Percentiles rank a stretch among this genome's conserved stretches.
These are phyloP conservation scores for Drosophila obscura DNA, from an alignment of 1,140 invertebrate species.

Conservation along the genomic window DNA sequence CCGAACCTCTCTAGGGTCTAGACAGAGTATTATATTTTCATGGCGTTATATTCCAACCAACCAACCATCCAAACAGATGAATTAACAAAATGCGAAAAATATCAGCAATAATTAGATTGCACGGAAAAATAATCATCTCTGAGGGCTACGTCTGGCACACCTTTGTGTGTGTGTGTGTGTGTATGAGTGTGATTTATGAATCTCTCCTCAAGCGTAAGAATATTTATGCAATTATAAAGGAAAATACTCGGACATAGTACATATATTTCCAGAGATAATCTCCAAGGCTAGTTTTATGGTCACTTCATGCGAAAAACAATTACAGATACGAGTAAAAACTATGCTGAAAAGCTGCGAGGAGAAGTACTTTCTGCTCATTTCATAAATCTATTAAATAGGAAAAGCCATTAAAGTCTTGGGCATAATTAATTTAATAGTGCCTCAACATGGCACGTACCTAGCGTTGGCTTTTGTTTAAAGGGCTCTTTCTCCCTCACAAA, in stretches of 20 bases:
- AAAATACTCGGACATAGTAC: background rate
- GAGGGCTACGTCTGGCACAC: background rate
- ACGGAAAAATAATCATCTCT: slow-evolving; percentile 2
- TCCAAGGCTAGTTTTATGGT: slow-evolving; percentile 4
- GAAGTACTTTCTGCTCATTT: slow-evolving; percentile 22
- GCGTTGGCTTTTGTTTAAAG: background rate
- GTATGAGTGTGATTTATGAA: background rate
- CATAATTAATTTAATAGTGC: slow-evolving; percentile 72
- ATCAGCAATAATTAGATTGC: slow-evolving; percentile 14
- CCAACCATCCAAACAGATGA: background rate
- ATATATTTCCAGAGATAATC: slow-evolving; percentile 29
- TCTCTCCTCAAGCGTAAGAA: background rate
- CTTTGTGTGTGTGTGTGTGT: background rate
- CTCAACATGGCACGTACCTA: slow-evolving; percentile 56
- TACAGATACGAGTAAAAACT: slow-evolving; percentile 21
- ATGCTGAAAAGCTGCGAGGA: background rate
- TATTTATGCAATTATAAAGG: slow-evolving; percentile 26
- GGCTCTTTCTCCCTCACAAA: background rate
- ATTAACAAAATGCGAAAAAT: slow-evolving; percentile 11
- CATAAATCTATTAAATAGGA: slow-evolving; percentile 60
- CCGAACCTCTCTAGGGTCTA: background rate
- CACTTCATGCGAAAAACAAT: slow-evolving; percentile 47
- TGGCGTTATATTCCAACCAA: too few species aligned
- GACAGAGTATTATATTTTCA: slow-evolving; percentile 2
- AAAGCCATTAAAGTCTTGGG: slow-evolving; percentile 50